Percentiles rank a stretch among this genome's conserved stretches.
Conservation (phyloP, 1,140 invertebrate genomes). For the Dendrolimus kikuchii region DNA sequence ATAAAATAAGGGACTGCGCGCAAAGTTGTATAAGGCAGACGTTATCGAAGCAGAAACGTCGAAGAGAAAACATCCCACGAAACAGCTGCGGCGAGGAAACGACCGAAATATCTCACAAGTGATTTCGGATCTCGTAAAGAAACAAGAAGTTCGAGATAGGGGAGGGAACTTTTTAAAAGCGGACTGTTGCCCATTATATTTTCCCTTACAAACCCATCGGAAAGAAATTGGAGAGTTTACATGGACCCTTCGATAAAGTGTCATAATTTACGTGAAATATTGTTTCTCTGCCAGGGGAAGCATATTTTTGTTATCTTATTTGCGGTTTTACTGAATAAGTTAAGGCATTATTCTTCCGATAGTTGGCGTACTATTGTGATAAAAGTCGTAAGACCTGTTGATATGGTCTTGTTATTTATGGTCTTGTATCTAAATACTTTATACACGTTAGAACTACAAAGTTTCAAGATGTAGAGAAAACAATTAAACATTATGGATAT, state of each 20-base stretch:
- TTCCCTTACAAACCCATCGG: constrained; percentile 37
- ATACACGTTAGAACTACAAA: too few relatives aligned
- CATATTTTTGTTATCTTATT: constrained; percentile 45
- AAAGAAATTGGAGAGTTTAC: constrained; percentile 47
- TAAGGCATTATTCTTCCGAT: constrained; percentile 20
- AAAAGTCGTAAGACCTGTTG: constrained; percentile 8
- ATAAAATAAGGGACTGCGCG: too few relatives aligned
- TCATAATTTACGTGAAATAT: constrained; percentile 57
- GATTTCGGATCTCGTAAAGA: constrained; percentile 35
- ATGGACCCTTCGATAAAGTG: constrained; percentile 53
- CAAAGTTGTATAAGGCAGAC: too few relatives aligned
- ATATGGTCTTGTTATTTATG: constrained; percentile 6
- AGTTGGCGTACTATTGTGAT: constrained; percentile 2
- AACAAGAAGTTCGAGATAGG: constrained; percentile 24
- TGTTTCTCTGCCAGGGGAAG: constrained; percentile 36
- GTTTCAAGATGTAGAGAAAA: too few relatives aligned
- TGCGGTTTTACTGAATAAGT: constrained; percentile 31
- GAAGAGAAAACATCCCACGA: constrained; percentile 28
- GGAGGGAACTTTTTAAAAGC: constrained; percentile 43
- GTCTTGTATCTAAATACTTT: neutral
- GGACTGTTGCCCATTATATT: constrained; percentile 32
- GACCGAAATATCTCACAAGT: constrained; percentile 36
- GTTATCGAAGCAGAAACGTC: constrained; percentile 8
- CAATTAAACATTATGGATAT: too few relatives aligned
- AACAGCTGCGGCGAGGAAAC: constrained; percentile 21